Evolutionary conservation across 2,113 vertebrate genomes (phyloP), one percentile per base, ranked within the genome.

Genomic region (Porphyrio hochstetteri): DNA sequence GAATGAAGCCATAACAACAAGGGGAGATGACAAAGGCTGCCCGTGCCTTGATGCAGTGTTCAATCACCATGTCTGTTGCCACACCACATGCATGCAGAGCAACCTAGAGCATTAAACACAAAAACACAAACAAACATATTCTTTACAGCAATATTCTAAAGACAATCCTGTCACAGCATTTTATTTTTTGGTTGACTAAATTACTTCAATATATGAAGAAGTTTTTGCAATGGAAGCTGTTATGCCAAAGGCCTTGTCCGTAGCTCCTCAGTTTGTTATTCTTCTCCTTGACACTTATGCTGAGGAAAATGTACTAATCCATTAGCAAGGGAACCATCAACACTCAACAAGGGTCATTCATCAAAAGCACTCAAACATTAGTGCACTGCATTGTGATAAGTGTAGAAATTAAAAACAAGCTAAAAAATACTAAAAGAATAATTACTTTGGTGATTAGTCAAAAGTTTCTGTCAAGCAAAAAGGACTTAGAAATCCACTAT

Each of bases 1-100:
- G 99, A 94, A 99, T 98, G 97, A 99, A 99, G 76, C 99, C 99
- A 0, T 99, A 99, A 97, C 99, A 99, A 97, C 99, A 99, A 2
- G 99, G 99, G 74, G 99, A 99, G 50, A 99, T 89, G 93, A 99
- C 98, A 59, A 99, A 99, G 71, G 98, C 97, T 27, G 99, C 99
- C 42, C 89, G 95, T 1, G 98, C 98, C 80, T 98, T 97, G 96
- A 99, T 93, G 92, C 99, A 99, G 69, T 98, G 99, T 27, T 99
- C 98, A 13, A 99, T 98, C 90, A 99, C 99, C 99, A 99, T 99
- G 96, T 99, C 99, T 23, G 99, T 99, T 5, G 99, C 99, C 84
- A 99, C 98, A 10, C 99, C 99, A 38, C 99, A 99, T 5, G 99
- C 99, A 10, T 99, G 99, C 72, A 99, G 95, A 7, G 99, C 99